Base-by-base conservation (phyloP, 1,140 invertebrate genomes). In the Eufriesea mexicana region DNA sequence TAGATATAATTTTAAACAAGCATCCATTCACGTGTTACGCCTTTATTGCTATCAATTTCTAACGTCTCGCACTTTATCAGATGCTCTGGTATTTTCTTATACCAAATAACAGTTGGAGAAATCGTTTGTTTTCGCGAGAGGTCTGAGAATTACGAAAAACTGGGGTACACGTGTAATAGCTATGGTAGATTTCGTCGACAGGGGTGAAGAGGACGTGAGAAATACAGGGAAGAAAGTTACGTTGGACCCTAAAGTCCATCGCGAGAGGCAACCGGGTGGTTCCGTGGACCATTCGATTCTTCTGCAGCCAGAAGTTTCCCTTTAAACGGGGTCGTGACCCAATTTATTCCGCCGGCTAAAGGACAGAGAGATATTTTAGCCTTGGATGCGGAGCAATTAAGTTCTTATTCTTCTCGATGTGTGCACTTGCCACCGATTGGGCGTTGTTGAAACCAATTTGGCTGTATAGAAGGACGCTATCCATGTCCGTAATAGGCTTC, bases 361-460 rank as follows among this genome's bases (percentile, higher is more conserved):
- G 51, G 57, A 75, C 61, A 47, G 51, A 57, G 51, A 64, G 61
- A 73, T 49, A 45, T 47, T 74, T 47, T 45, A 45, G 49, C 68
- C 84, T 83, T 83, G 77, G 80, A 76, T 68, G 35, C 72, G 25
- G 55, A 51, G 49, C 83, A 84, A 84, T 84, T 84, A 84, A 84
- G 28, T 57, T 68, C 59, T 66, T 84, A 35, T 80, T 80, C 61
- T 55, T 51, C 42, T 70, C 47, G 62, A 42, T 49, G 42, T 20
- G 35, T 28, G 62, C 64, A 28, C 72, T 57, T 49, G 55, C 45
- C 74, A 51, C 64, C 80, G 80, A 78, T 77, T 61, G 80, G 62
- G 2, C 55, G 49, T 77, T 47, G 74, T 78, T 83, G 28, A 61
- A 70, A 47, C 25, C 80, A 61, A 77, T 78, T 83, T 61, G 64